Percentiles rank a stretch among this genome's conserved stretches.
These are phyloP conservation scores for Alloscopus bannaensis DNA, from an alignment of 2,888 invertebrate species.

Conservation along the genomic window DNA sequence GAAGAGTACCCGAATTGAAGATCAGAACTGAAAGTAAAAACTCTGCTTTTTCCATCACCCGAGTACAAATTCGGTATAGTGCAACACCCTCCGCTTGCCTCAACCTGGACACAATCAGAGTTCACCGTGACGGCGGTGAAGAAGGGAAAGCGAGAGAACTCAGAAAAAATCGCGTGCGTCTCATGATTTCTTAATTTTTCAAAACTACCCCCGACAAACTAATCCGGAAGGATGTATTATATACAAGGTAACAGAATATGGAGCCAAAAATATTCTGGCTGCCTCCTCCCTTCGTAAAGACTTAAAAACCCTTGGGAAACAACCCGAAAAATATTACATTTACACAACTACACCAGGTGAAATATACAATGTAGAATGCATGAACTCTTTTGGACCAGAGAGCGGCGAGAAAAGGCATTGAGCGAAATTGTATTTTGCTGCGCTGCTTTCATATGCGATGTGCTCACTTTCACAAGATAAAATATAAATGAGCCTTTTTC, in stretches of 20 bases:
- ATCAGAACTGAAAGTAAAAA: no score
- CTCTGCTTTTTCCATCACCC: no score
- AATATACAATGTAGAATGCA: background rate
- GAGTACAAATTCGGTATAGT: no score
- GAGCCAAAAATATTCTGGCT: background rate
- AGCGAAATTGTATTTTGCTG: conserved; percentile 10
- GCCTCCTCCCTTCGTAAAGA: background rate
- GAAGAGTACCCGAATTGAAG: no score
- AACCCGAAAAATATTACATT: no score
- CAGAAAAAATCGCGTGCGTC: conserved; percentile 61
- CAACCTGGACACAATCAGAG: no score
- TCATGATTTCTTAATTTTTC: conserved; percentile 70
- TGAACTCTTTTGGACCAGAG: no score
- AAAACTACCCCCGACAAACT: conserved; percentile 56
- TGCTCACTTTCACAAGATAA: conserved; percentile 1
- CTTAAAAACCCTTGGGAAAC: conserved; percentile 29
- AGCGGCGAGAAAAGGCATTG: background rate
- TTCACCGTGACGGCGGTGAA: no score
- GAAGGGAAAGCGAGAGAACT: background rate
- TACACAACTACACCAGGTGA: conserved; percentile 2
- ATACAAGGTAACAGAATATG: background rate
- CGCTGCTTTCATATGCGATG: background rate
- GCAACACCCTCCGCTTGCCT: no score
- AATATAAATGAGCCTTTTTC: conserved; percentile 48
- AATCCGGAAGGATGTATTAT: conserved; percentile 41